Base-by-base conservation (phyloP, 1,140 invertebrate species). In the Rhopalosiphum padi region DNA sequence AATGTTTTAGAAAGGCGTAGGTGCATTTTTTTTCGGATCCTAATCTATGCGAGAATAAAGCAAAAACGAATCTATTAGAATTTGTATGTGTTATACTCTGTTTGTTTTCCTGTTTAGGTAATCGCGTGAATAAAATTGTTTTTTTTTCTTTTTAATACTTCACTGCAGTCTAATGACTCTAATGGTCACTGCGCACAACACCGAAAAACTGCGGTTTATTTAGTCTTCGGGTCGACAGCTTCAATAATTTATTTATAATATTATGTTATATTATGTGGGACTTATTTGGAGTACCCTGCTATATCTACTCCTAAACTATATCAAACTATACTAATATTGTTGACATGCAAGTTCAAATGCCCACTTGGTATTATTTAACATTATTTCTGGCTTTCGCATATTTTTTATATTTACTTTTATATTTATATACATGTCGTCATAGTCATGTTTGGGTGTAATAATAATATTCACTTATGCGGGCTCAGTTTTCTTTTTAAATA, bases 1-100 rank as follows among this genome's bases (percentile, higher is more conserved):
- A 87, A 87, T 48, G 85, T 87, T 87, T n/a, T 48, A n/a, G 43
- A 87, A 87, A 87, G 5, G 37, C 18, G 85, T 87, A 87, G 85
- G 85, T 43, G 18, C 85, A n/a, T 30, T 46, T 87, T 86, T 43
- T 85, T 85, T 85, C 7, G 37, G 43, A n/a, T 87, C 18, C n/a
- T 48, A 87, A 87, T 87, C 85, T n/a, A 23, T 37, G 15, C 60
- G 21, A 77, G 43, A 21, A 30, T 46, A 87, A 87, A 87, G 43
- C 85, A 48, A 46, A 87, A 87, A 86, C 21, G 37, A 85, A 85
- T 85, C 22, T 85, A 43, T 85, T 85, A 85, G 23, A 30, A 25
- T 85, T 25, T 85, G 22, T 85, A 85, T 43, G 23, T 23, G 41
- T 41, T 41, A 41, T 25, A 43, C 9, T 41, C 9, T 21, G 35